Conservation (phyloP, 2,888 invertebrate species). For the Arrhopalites spinosus region DNA sequence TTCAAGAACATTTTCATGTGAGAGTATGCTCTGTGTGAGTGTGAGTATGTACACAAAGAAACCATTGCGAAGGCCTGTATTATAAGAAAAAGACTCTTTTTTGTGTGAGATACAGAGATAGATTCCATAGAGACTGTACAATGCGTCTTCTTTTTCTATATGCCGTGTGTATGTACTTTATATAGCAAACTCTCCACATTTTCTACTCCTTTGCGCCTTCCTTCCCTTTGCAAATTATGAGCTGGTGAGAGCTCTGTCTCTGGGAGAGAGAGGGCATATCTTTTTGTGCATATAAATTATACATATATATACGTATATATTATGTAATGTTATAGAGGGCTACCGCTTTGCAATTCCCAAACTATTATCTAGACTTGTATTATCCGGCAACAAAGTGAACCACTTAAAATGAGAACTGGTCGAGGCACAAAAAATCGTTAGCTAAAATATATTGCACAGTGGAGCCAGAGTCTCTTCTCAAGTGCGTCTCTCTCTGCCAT, state of each 20-base stretch:
- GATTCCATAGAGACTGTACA: background rate
- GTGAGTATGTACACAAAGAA: background rate
- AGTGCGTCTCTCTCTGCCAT: no score
- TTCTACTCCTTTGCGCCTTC: background rate
- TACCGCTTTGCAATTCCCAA: background rate
- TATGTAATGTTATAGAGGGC: background rate
- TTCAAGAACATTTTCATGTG: background rate
- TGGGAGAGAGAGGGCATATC: no score
- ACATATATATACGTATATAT: no score
- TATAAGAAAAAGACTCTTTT: no score
- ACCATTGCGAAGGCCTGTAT: conserved; percentile 18
- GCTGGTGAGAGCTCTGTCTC: background rate
- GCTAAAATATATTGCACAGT: background rate
- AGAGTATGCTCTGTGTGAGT: background rate
- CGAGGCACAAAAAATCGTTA: background rate
- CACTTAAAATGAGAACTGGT: conserved; percentile 8
- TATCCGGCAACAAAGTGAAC: background rate
- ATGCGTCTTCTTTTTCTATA: background rate
- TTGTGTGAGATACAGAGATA: background rate
- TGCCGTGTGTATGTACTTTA: background rate
- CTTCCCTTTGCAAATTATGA: background rate
- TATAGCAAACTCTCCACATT: background rate
- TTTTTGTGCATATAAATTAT: no score
- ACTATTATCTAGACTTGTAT: background rate
- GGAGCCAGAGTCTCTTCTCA: background rate